Evolutionary conservation across 2,797 vertebrate genomes (phyloP), one percentile per base, ranked within the genome.

Genomic region (Hippocampus kuda): DNA sequence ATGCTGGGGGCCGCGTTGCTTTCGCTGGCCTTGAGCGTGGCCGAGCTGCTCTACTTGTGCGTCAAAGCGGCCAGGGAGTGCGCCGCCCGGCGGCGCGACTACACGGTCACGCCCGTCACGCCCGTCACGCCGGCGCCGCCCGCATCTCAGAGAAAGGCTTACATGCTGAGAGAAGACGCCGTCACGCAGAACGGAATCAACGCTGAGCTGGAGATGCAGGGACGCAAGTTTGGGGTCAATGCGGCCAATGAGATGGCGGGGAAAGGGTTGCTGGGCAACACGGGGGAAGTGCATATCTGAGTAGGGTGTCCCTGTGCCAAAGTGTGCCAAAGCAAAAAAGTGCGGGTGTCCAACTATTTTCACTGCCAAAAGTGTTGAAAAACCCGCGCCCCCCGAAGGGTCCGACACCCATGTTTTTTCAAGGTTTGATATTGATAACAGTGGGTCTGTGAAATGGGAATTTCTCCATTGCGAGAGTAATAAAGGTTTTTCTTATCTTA

Each of bases 1-100:
- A 99, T 98, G 97, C 85, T 97, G 83, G 93, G 93, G 71, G 90
- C 96, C 2, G 93, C 94, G 2, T 59, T 92, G 0, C 80, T 97
- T 59, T 98, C 96, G 15, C 88, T 98, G 13, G 30, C 87, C 60
- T 91, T 99, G 67, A 93, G 93, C 74, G 22, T 98, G 48, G 70
- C 91, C 0, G 97, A 99, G 85, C 77, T 92, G 63, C 20, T 89
- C 57, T 91, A 92, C 34, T 89, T 99, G 71, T 87, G 75, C 8
- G 77, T 87, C 24, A 91, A 93, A 65, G 91, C 93, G 9, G 79
- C 91, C 66, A 92, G 89, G 74, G 93, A 93, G 84, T 91, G 86
- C 76, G 60, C 93, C 74, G 70, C 83, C 1, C 73, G 86, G 65
- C 83, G 85, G 75, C 87, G 83, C 81, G 84, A 88, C 84, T 92